phyloP scores from a whole-genome alignment of 1,140 invertebrate species.

The Leptinotarsa defecta region DNA sequence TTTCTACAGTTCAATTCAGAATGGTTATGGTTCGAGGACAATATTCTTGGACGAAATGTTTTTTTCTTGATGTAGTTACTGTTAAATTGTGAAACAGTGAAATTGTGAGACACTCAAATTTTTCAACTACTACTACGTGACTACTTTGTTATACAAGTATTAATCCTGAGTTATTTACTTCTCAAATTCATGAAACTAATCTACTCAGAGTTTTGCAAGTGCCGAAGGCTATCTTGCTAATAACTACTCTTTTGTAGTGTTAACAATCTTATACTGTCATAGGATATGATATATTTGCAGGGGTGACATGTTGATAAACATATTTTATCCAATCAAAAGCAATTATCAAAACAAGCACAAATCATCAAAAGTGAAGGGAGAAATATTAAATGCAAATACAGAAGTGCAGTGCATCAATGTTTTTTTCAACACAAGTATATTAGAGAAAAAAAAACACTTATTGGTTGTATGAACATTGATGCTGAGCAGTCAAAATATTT shows the following conservation, averaged over 20 bases:
- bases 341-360: conserved; percentile 6
- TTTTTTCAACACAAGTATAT: not conserved
- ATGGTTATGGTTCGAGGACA: not conserved
- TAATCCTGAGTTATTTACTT: not conserved
- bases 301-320: conserved; percentile 50
- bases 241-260: conserved; percentile 9
- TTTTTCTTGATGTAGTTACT: not conserved
- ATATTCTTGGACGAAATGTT: not conserved
- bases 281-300: conserved; percentile 35
- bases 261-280: conserved; percentile 3
- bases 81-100: not conserved
- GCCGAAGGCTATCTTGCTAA: conserved; percentile 3
- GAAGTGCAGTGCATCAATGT: not conserved
- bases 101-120: too few relatives aligned
- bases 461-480: not conserved
- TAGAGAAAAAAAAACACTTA: too few relatives aligned
- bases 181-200: not conserved
- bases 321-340: not conserved
- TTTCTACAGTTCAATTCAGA: too few relatives aligned
- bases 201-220: not conserved
- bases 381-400: not conserved
- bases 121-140: not conserved
- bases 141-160: not conserved
- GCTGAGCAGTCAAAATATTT: not conserved
- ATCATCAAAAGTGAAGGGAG: conserved; percentile 2